Evolutionary conservation across 2,113 vertebrate genomes (phyloP).

Genomic region (Aviceda subcristata): DNA sequence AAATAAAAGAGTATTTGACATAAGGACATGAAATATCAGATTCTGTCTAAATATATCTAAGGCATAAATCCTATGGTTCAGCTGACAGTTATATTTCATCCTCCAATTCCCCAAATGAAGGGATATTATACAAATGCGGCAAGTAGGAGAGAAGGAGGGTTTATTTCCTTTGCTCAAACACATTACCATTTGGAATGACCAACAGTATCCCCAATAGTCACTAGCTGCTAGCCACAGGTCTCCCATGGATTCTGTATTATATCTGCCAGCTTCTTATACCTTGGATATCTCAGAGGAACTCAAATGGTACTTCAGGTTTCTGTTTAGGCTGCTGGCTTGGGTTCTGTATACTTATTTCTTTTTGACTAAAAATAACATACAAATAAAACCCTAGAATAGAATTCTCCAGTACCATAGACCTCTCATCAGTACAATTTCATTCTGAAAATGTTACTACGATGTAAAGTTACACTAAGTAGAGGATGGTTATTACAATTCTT

Average conservation of each 20-base stretch:
- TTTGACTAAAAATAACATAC: background rate
- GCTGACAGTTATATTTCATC: background rate
- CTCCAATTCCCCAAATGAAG: background rate
- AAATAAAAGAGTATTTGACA: background rate
- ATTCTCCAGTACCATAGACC: background rate
- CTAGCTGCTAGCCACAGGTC: background rate
- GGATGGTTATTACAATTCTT: background rate
- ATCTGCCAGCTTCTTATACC: background rate
- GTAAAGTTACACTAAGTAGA: background rate
- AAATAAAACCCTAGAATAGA: background rate
- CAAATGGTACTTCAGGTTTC: background rate
- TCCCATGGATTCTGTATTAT: background rate
- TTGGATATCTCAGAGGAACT: background rate
- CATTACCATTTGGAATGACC: background rate
- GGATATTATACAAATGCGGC: background rate
- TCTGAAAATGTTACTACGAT: background rate
- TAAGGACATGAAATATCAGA: background rate
- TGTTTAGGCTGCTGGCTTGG: background rate
- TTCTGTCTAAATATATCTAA: background rate
- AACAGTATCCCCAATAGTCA: background rate
- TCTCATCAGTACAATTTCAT: background rate
- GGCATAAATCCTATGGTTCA: background rate
- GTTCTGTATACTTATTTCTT: background rate
- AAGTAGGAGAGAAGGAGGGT: background rate
- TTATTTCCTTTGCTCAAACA: background rate